Evolutionary conservation across 2,888 invertebrate species (phyloP).

Genomic region (Brenthis hecate): DNA sequence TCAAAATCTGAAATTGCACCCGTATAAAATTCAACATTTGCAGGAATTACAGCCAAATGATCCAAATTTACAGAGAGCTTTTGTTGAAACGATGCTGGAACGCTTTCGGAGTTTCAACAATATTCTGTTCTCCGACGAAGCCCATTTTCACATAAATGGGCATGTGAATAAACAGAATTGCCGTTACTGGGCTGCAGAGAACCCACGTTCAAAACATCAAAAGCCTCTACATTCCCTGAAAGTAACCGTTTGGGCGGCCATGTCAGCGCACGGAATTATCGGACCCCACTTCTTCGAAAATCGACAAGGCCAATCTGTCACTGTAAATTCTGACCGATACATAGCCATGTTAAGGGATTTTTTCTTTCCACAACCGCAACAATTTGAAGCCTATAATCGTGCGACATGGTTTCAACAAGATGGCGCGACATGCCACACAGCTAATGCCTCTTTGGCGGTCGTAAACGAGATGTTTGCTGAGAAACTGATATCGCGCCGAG

Average conservation of each 20-base stretch:
- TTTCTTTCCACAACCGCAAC: slow-evolving; percentile 33
- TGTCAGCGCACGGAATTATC: slow-evolving; percentile 38
- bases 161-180: no score
- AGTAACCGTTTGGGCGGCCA: slow-evolving; percentile 34
- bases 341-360: slow-evolving; percentile 39
- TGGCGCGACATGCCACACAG: slow-evolving; percentile 40
- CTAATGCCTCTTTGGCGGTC: slow-evolving; percentile 35
- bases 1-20: slow-evolving; percentile 20
- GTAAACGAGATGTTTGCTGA: slow-evolving; percentile 38
- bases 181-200: no score
- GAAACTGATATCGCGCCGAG: slow-evolving; percentile 36
- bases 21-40: no score
- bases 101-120: slow-evolving; percentile 9
- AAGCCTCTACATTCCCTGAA: no score
- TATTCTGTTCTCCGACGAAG: slow-evolving; percentile 9
- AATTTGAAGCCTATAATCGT: slow-evolving; percentile 39
- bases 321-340: slow-evolving; percentile 38
- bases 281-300: slow-evolving; percentile 37
- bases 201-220: no score
- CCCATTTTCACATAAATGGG: neutral
- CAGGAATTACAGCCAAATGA: no score
- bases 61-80: slow-evolving; percentile 9
- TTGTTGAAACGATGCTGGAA: slow-evolving; percentile 31
- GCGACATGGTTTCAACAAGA: slow-evolving; percentile 41
- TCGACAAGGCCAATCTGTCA: slow-evolving; percentile 35